phyloP scores from a whole-genome alignment of 2,797 vertebrate genomes.

The Mus minutoides region DNA sequence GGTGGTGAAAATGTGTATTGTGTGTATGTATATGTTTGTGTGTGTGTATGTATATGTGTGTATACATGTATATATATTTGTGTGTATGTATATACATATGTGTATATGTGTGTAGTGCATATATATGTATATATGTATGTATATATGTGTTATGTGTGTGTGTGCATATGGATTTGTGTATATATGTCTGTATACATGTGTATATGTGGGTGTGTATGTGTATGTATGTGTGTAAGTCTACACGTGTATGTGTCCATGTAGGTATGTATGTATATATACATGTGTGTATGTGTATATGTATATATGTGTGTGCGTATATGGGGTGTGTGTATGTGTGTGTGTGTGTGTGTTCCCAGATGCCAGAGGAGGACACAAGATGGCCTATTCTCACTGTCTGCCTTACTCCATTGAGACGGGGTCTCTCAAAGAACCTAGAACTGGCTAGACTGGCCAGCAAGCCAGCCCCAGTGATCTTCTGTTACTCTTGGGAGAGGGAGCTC shows the following conservation, averaged over 20 bases:
- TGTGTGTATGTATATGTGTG: not conserved
- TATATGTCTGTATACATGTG: too few relatives aligned
- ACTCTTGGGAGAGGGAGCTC: not conserved
- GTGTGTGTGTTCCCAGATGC: not conserved
- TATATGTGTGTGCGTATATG: not conserved
- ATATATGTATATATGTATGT: fast-evolving
- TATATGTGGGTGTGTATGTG: not conserved
- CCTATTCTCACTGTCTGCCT: not conserved
- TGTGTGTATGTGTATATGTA: not conserved
- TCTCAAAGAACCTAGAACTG: not conserved
- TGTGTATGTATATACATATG: not conserved
- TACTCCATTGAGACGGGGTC: not conserved
- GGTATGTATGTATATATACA: not conserved
- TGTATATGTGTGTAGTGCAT: not conserved
- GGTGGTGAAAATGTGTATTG: too few relatives aligned
- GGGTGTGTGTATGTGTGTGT: not conserved
- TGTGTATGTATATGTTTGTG: fast-evolving
- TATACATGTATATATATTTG: not conserved
- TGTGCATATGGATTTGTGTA: too few relatives aligned
- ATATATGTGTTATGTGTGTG: too few relatives aligned
- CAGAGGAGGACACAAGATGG: not conserved
- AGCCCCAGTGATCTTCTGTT: not conserved
- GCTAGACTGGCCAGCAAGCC: not conserved
- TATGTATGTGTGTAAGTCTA: not conserved
- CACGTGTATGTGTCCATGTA: not conserved